Percentiles rank a stretch among this genome's conserved stretches.
phyloP scores from a whole-genome alignment of 2,113 vertebrate genomes.

The Stictonetta naevosa region DNA sequence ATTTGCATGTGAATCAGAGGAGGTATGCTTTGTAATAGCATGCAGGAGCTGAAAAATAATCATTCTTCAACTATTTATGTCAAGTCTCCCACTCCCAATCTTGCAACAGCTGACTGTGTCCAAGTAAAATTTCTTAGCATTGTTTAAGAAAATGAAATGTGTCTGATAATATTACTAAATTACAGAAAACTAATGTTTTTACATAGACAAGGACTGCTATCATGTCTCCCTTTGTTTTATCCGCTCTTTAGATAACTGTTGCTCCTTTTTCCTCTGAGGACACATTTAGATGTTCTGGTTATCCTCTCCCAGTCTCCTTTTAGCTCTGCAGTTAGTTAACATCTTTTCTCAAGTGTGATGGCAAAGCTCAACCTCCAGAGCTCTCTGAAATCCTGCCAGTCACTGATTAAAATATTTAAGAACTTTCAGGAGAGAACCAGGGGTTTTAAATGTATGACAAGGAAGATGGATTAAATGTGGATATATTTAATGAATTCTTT shows the following conservation, averaged over 20 bases:
- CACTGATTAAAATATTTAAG: background rate
- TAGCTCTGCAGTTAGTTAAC: background rate
- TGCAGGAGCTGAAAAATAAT: background rate
- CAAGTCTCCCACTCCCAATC: background rate
- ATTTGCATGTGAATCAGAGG: rapidly evolving
- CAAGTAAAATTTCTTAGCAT: background rate
- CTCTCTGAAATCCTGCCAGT: background rate
- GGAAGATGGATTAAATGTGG: background rate
- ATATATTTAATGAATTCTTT: background rate
- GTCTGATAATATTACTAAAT: background rate
- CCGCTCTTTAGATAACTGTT: background rate
- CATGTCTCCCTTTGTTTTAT: background rate
- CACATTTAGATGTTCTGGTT: background rate
- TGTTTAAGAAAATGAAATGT: background rate
- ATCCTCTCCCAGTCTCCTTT: background rate
- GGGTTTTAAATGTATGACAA: background rate
- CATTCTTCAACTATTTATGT: background rate
- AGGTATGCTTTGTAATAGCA: background rate
- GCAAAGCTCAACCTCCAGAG: background rate
- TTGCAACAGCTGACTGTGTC: background rate
- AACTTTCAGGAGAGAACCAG: background rate
- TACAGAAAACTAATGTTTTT: constrained; percentile 7
- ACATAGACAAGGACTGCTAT: background rate
- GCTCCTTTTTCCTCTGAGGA: background rate
- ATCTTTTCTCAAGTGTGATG: background rate